These are phyloP conservation scores for Deilephila porcellus DNA, from an alignment of 2,888 invertebrate species.

Conservation along the genomic window DNA sequence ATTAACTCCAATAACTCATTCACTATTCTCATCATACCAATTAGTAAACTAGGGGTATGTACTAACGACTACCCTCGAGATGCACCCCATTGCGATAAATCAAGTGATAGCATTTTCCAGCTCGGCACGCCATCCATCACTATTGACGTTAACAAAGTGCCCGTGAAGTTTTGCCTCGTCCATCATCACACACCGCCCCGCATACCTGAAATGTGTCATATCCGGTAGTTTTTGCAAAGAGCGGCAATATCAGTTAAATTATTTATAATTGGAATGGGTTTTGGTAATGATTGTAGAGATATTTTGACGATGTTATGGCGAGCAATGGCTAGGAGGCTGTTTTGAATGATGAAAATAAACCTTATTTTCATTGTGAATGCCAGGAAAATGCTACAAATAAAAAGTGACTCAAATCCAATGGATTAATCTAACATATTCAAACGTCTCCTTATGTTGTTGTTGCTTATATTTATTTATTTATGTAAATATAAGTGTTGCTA, in stretches of 20 bases:
- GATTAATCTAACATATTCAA: too few species aligned
- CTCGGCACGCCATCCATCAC: slow-evolving; percentile 64
- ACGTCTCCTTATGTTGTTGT: too few species aligned
- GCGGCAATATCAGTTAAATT: background rate
- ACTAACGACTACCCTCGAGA: background rate
- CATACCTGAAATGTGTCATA: slow-evolving; percentile 42
- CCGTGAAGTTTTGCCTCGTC: slow-evolving; percentile 61
- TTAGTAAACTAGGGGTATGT: slow-evolving; percentile 1
- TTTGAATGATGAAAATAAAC: too few species aligned
- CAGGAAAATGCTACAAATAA: too few species aligned
- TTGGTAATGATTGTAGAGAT: too few species aligned
- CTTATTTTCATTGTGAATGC: too few species aligned
- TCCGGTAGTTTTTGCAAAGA: slow-evolving; percentile 35
- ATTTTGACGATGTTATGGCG: too few species aligned
- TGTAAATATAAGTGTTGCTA: too few species aligned
- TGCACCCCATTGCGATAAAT: slow-evolving; percentile 49
- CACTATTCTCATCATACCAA: background rate
- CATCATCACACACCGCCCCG: slow-evolving; percentile 68
- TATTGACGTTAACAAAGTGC: slow-evolving; percentile 61
- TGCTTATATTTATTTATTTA: too few species aligned
- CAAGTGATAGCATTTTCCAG: slow-evolving; percentile 64
- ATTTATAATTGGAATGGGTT: too few species aligned
- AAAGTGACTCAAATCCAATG: too few species aligned
- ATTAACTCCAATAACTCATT: background rate
- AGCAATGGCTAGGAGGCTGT: too few species aligned